Evolutionary conservation across 53 echinoderm and acorn worm genomes (phyloP).

Genomic region (Temnopleurus reevesii): DNA sequence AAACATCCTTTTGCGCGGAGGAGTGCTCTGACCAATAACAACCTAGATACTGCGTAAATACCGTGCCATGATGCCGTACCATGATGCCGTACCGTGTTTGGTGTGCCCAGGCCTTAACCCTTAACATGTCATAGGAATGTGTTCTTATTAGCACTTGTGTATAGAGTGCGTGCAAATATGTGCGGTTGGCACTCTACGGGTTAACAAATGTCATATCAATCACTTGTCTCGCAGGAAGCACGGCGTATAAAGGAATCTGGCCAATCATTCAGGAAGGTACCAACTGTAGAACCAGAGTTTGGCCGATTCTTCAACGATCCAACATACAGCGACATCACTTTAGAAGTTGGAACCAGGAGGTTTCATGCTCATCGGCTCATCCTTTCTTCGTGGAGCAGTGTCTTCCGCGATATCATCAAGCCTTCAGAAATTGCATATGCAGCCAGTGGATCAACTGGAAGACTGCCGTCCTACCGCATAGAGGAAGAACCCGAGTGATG

Average conservation of each 20-base stretch:
- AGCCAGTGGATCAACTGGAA: background rate
- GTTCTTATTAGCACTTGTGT: background rate
- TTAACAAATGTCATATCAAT: too few species aligned
- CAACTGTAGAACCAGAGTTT: background rate
- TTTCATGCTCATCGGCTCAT: conserved; percentile 68
- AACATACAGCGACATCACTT: conserved; percentile 58
- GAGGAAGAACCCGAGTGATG: conserved; percentile 38
- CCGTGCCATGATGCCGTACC: too few species aligned
- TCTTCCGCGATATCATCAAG: conserved; percentile 39
- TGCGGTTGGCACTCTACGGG: too few species aligned
- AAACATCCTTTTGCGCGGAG: too few species aligned
- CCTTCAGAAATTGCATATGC: background rate
- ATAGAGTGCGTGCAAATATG: too few species aligned
- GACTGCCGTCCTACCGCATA: background rate
- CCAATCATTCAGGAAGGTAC: background rate
- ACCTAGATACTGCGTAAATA: too few species aligned
- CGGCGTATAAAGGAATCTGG: background rate
- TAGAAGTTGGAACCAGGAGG: conserved; percentile 51
- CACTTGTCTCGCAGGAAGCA: background rate
- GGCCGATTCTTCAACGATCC: conserved; percentile 19
- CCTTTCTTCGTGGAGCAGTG: conserved; percentile 62
- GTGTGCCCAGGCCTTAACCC: background rate
- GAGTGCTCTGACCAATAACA: too few species aligned
- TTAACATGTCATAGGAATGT: background rate
- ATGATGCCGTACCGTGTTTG: background rate